A percentile compares a stretch with the other conserved stretches of the same genome.
Evolutionary conservation across 2,888 invertebrate genomes (phyloP).

Genomic region (Spisula solida): DNA sequence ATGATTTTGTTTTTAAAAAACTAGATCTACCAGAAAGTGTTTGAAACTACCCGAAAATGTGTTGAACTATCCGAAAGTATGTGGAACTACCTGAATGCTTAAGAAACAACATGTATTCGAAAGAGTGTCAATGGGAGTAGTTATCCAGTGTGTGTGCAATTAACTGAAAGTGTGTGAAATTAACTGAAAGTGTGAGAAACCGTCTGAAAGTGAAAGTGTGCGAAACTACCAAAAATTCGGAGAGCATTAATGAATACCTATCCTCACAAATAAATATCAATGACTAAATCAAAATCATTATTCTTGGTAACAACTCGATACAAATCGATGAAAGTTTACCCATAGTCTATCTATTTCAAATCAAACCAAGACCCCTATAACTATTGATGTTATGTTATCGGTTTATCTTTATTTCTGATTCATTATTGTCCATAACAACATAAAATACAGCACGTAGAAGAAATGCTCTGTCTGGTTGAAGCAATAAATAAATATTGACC

Average conservation of each 20-base stretch:
- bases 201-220: too few species aligned
- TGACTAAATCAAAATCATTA: background rate
- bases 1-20: too few species aligned
- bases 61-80: too few species aligned
- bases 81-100: too few species aligned
- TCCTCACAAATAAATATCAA: background rate
- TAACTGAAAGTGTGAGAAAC: background rate
- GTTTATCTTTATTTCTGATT: slow-evolving; percentile 2
- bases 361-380: background rate
- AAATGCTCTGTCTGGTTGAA: background rate
- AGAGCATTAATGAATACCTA: background rate
- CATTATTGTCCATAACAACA: slow-evolving; percentile 13
- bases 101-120: too few species aligned
- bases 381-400: background rate
- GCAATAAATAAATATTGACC: background rate
- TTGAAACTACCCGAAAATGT: too few species aligned
- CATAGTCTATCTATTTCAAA: background rate
- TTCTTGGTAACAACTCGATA: background rate
- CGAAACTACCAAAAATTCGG: too few species aligned
- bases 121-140: background rate
- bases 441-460: slow-evolving; percentile 22
- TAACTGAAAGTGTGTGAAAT: background rate
- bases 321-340: background rate
- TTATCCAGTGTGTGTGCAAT: background rate
- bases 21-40: too few species aligned